Evolutionary conservation across 2,113 vertebrate genomes (phyloP), one percentile per base, ranked within the genome.

Genomic region (Spheniscus mendiculus): DNA sequence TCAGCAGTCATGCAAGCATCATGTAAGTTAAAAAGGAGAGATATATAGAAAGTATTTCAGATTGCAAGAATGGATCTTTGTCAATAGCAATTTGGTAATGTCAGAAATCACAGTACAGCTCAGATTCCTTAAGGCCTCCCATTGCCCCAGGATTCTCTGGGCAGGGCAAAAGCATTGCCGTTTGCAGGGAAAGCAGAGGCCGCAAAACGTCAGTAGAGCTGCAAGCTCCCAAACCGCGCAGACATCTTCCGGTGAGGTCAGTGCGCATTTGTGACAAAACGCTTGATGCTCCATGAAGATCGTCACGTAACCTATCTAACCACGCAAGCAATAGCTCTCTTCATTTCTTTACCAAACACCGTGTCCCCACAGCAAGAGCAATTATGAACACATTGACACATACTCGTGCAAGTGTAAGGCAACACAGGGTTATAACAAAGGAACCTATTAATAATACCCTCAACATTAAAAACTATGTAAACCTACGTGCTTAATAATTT

Each of bases 261-360:
- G 83, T 55, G 77, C 74, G 42, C 45, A 14, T 14, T 45, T 80
- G 63, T 44, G 47, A 92, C 78, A 92, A 94, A 93, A 44, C 8
- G 6, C 78, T 79, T 32, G 30, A 65, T 92, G 87, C 84, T 87
- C 91, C 67, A 56, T 9, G 80, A 87, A 92, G 79, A 65, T 58
- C 56, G 77, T 90, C 84, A 38, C 9, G 67, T 49, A 81, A 92
- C 90, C 69, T 87, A 44, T 40, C 34, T 58, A 74, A 6, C 42
- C 79, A 73, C 6, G 5, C 62, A 94, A 92, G 84, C 94, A 96
- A 94, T 63, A 86, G 66, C 87, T 80, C 71, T 36, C 52, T 93
- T 95, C 83, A 79, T 81, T 95, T 87, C 80, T 96, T 92, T 88
- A 89, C 93, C 92, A 92, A 91, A 73, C 58, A 85, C 55, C 72